phyloP scores from a whole-genome alignment of 2,797 vertebrate species.

The Florisuga fusca region DNA sequence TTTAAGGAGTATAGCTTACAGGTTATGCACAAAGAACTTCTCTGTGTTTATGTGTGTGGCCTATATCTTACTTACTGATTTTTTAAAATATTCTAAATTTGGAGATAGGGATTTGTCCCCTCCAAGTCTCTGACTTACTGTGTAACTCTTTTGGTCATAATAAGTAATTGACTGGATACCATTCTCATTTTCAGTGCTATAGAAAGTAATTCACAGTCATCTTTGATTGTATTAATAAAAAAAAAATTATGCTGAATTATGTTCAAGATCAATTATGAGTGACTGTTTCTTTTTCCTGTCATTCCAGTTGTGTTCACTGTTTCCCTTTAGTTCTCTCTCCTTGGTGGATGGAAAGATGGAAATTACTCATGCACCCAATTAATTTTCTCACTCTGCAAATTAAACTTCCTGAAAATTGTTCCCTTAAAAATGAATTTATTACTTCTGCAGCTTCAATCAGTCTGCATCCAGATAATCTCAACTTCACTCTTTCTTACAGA shows the following conservation, averaged over 20 bases:
- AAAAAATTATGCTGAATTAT: slow-evolving; percentile 3
- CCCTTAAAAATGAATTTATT: slow-evolving; percentile 17
- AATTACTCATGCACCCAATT: slow-evolving; percentile 26
- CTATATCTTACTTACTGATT: background rate
- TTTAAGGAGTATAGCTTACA: background rate
- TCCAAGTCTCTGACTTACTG: background rate
- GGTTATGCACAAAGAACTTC: background rate
- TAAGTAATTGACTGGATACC: background rate
- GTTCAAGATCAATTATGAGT: slow-evolving; percentile 15
- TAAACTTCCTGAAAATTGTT: slow-evolving; percentile 43
- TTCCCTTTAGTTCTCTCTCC: background rate
- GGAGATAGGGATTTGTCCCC: background rate
- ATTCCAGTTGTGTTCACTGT: slow-evolving; percentile 4
- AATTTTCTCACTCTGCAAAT: slow-evolving; percentile 38
- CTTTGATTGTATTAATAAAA: background rate
- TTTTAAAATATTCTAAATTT: background rate
- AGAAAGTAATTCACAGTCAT: slow-evolving; percentile 5
- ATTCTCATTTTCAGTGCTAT: background rate
- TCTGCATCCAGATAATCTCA: background rate
- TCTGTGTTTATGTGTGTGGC: background rate
- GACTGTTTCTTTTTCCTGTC: slow-evolving; percentile 27
- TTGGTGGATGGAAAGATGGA: slow-evolving; percentile 23
- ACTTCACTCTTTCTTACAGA: background rate
- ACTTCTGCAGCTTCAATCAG: background rate
- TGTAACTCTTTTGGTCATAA: background rate